Conservation (phyloP, 2,113 vertebrate genomes). For the Aldabrachelys gigantea region DNA sequence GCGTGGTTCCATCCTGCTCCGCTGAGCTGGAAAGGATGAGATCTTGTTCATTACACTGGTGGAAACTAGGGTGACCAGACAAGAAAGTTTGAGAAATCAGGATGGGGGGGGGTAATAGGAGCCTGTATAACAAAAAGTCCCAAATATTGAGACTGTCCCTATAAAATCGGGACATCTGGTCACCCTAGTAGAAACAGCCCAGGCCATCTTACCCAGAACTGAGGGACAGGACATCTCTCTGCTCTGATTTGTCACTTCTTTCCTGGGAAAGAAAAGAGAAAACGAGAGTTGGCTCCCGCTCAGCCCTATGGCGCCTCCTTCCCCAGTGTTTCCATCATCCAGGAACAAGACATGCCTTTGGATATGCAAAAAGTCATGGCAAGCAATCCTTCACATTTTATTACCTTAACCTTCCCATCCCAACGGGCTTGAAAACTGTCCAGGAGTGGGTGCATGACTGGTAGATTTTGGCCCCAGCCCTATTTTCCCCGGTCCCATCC, state of each 20-base stretch:
- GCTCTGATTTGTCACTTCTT: neutral
- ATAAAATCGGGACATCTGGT: too few relatives aligned
- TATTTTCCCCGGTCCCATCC: neutral
- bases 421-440: fast-evolving
- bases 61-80: neutral
- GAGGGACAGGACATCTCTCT: too few relatives aligned
- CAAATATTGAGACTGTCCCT: too few relatives aligned
- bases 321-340: neutral
- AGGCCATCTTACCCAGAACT: neutral
- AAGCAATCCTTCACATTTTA: neutral
- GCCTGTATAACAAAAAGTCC: too few relatives aligned
- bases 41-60: neutral
- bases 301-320: too few relatives aligned
- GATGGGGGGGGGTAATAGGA: too few relatives aligned
- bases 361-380: neutral
- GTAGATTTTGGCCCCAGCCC: neutral
- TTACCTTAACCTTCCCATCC: fast-evolving
- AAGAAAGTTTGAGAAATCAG: too few relatives aligned
- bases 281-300: neutral
- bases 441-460: neutral
- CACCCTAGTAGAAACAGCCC: neutral
- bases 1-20: neutral
- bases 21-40: neutral
- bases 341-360: neutral
- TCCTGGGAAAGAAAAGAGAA: neutral